Evolutionary conservation across 2,888 invertebrate genomes (phyloP), one percentile per base, ranked within the genome.

Genomic region (Tipula helvola): DNA sequence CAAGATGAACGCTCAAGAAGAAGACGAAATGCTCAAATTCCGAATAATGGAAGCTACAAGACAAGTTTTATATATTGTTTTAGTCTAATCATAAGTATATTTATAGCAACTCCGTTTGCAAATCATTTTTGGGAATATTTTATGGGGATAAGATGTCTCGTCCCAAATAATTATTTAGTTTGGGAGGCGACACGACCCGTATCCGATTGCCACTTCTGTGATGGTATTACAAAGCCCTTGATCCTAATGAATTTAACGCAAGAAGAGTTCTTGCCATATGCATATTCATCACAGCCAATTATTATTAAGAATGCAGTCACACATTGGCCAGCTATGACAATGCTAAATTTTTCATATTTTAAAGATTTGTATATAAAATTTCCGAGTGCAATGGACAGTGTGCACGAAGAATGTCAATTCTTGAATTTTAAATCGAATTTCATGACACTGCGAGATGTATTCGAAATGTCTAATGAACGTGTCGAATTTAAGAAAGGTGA

Each of bases 171-270:
- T 92, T 96, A 96, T 90, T 92, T 97, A 87, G 92, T 97, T 88
- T 96, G 96, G 96, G 97, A 97, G 92, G 96, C 96, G 86, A 95
- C 96, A 36, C 93, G 97, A 88, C 97, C 97, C 39, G 92, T 96
- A 87, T 95, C 96, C 36, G 94, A 96, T 91, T 97, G 97, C 90
- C 92, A 93, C 89, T 96, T 96, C 91, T 97, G 97, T 92, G 89
- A 92, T 88, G 94, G 94, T 88, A 92, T 96, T 87, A 93, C 93
- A 86, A 93, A 93, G 88, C 95, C 96, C 83, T 91, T 95, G 88
- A 92, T 96, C 89, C 91, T 97, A 88, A 90, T 92, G 88, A 96
- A 96, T 91, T 90, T 95, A 88, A 95, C 95, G 4, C 93, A 93
- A 88, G 92, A 94, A 88, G 93, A 94, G 88, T 97, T 97, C 91